Evolutionary conservation across 2,888 invertebrate species (phyloP).

Genomic region (Hemaris fuciformis): DNA sequence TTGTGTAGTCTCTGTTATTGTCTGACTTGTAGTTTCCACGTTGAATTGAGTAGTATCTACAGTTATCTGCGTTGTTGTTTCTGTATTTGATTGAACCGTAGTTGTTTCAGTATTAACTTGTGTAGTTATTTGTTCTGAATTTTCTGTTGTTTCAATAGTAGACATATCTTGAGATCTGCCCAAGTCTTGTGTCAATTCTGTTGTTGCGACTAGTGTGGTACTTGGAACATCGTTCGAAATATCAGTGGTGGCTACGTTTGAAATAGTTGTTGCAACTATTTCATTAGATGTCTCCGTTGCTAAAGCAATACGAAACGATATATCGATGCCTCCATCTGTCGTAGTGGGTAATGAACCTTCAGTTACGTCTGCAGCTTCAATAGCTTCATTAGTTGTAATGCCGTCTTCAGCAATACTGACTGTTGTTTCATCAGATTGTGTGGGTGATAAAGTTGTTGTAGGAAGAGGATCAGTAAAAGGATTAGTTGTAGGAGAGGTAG

Average conservation of each 20-base stretch:
- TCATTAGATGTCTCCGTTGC: slow-evolving; percentile 13
- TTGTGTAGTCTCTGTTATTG: slow-evolving; percentile 40
- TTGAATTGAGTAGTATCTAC: slow-evolving; percentile 31
- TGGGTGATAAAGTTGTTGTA: slow-evolving; percentile 27
- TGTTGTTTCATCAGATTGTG: background rate
- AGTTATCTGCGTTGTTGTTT: slow-evolving; percentile 42
- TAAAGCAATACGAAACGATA: slow-evolving; percentile 1
- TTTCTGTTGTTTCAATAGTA: slow-evolving; percentile 22
- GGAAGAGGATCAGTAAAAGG: slow-evolving; percentile 38
- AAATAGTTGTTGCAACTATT: slow-evolving; percentile 5
- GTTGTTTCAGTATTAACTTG: slow-evolving; percentile 36
- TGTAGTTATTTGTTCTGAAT: slow-evolving; percentile 33
- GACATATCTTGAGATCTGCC: slow-evolving; percentile 26
- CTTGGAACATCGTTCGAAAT: slow-evolving; percentile 15
- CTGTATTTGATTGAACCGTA: slow-evolving; percentile 35
- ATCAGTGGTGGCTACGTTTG: slow-evolving; percentile 7
- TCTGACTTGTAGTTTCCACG: slow-evolving; percentile 37
- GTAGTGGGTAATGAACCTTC: slow-evolving; percentile 23
- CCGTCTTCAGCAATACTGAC: background rate
- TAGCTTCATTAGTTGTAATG: background rate
- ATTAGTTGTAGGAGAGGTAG: slow-evolving; percentile 27
- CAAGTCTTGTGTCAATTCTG: slow-evolving; percentile 27
- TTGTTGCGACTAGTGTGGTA: slow-evolving; percentile 31
- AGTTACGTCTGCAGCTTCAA: slow-evolving; percentile 18
- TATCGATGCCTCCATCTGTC: slow-evolving; percentile 10